phyloP scores from a whole-genome alignment of 2,888 invertebrate genomes.

The Phyto melanocephala region DNA sequence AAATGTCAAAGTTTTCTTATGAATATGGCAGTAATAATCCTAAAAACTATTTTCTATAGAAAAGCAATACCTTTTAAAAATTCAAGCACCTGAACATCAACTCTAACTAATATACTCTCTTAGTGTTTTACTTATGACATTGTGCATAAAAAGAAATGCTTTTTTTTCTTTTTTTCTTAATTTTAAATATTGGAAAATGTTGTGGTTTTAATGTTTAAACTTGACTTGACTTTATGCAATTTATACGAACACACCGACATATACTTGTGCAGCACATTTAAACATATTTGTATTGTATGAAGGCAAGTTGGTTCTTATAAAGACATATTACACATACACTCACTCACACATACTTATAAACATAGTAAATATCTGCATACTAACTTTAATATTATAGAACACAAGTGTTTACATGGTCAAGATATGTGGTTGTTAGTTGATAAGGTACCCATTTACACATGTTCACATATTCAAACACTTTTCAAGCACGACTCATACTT shows the following conservation, averaged over 20 bases:
- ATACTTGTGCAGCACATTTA: slow-evolving; percentile 34
- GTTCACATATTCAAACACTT: not conserved
- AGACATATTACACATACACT: slow-evolving; percentile 36
- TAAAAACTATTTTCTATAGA: not conserved
- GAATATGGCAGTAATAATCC: too few species aligned
- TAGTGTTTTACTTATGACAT: too few species aligned
- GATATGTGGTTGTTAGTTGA: slow-evolving; percentile 45
- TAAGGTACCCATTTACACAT: not conserved
- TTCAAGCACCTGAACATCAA: not conserved
- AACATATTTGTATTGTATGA: not conserved
- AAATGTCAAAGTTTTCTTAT: too few species aligned
- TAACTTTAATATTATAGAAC: slow-evolving; percentile 11
- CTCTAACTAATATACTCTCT: too few species aligned
- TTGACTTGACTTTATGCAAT: slow-evolving; percentile 38
- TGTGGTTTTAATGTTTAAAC: slow-evolving; percentile 56
- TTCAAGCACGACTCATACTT: not conserved
- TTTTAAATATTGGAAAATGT: slow-evolving; percentile 49
- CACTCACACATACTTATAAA: not conserved
- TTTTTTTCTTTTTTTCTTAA: slow-evolving; percentile 22
- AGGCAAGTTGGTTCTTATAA: slow-evolving; percentile 50
- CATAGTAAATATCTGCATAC: not conserved
- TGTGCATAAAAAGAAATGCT: not conserved
- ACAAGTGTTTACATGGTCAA: slow-evolving; percentile 61
- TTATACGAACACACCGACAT: slow-evolving; percentile 59
- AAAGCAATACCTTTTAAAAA: not conserved